A percentile compares a stretch with the other conserved stretches of the same genome.
Evolutionary conservation across 2,888 invertebrate genomes (phyloP).

Genomic region (Gnatocerus cornutus): DNA sequence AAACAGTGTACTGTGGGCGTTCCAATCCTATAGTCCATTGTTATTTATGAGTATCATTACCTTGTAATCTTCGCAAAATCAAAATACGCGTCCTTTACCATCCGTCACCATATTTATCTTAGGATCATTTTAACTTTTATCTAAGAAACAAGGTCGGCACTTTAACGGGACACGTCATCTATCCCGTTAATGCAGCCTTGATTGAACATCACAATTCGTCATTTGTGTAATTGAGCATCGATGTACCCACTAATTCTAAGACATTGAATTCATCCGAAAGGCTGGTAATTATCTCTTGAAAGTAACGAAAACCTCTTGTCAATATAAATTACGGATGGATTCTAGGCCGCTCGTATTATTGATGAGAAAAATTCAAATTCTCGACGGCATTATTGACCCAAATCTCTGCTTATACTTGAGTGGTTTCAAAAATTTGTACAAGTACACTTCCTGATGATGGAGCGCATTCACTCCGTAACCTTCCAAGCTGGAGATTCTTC

Average conservation of each 20-base stretch:
- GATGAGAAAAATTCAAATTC: conserved; percentile 30
- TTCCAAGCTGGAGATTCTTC: conserved; percentile 8
- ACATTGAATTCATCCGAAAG: conserved; percentile 12
- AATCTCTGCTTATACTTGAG: conserved; percentile 16
- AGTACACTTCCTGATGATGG: conserved; percentile 39
- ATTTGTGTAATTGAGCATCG: conserved; percentile 9
- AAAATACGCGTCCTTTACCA: background rate
- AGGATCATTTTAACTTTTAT: background rate
- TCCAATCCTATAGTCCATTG: background rate
- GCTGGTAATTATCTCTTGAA: conserved; percentile 7
- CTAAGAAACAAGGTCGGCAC: conserved; percentile 18
- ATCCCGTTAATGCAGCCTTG: conserved; percentile 32
- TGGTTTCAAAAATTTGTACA: conserved; percentile 24
- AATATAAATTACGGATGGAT: conserved; percentile 11
- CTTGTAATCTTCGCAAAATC: background rate
- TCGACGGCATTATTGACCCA: conserved; percentile 36
- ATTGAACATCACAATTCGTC: conserved; percentile 11
- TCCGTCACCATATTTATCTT: background rate
- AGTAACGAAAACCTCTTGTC: conserved; percentile 4
- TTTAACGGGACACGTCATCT: conserved; percentile 18
- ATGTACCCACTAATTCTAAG: conserved; percentile 12
- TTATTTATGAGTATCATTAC: background rate
- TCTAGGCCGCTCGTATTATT: conserved; percentile 22
- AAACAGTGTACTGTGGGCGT: background rate
- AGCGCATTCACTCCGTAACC: conserved; percentile 28